These are phyloP conservation scores for Montipora capricornis DNA, from an alignment of 64 coral and sea anemone species.

Conservation along the genomic window DNA sequence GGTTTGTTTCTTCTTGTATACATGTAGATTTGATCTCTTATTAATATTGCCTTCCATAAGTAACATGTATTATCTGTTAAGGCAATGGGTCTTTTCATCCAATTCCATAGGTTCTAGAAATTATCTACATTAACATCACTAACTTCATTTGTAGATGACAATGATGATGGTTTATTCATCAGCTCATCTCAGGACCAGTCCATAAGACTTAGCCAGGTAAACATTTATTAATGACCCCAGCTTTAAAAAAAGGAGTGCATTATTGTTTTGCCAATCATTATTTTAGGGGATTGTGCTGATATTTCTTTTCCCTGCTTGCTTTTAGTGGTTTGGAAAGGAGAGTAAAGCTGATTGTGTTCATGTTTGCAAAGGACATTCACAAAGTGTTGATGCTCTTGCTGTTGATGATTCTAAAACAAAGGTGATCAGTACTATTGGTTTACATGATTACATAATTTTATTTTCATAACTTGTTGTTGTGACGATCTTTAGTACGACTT, in stretches of 20 bases:
- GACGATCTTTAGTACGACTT: too few species aligned
- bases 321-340: slow-evolving; percentile 72
- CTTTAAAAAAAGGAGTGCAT: too few species aligned
- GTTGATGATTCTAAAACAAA: slow-evolving; percentile 74
- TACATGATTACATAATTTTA: too few species aligned
- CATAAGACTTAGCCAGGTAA: slow-evolving; percentile 82
- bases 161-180: slow-evolving; percentile 71
- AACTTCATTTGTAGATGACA: slow-evolving; percentile 37
- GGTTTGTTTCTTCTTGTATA: too few species aligned
- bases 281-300: neutral
- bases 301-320: neutral
- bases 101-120: too few species aligned
- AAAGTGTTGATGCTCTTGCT: slow-evolving; percentile 94
- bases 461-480: neutral
- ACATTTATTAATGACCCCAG: neutral
- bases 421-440: slow-evolving; percentile 19
- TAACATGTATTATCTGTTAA: too few species aligned
- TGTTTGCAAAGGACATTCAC: slow-evolving; percentile 95
- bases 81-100: too few species aligned
- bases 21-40: too few species aligned
- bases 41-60: too few species aligned
- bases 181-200: slow-evolving; percentile 95
- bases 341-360: slow-evolving; percentile 64
- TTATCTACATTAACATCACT: too few species aligned
- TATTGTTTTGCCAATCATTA: too few species aligned